These are phyloP conservation scores for Bos indicus DNA, from an alignment of 2,113 vertebrate genomes.

Conservation along the genomic window DNA sequence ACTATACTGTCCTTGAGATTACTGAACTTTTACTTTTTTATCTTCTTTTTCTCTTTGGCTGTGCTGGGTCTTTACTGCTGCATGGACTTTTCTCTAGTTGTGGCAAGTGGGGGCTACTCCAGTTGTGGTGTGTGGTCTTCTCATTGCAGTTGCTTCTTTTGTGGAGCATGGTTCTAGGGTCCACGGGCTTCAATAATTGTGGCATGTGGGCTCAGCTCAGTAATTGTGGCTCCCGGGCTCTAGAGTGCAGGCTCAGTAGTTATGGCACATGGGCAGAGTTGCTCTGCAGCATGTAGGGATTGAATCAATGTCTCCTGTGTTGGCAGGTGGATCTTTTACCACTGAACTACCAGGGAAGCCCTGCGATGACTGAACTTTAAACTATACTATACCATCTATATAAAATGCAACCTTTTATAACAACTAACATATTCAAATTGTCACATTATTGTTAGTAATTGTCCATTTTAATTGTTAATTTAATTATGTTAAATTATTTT, in stretches of 20 bases:
- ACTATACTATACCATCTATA: neutral
- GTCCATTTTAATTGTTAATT: neutral
- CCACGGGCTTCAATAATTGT: neutral
- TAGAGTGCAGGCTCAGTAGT: neutral
- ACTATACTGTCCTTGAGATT: neutral
- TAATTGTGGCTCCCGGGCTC: fast-evolving
- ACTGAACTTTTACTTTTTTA: neutral
- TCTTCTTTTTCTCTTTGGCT: neutral
- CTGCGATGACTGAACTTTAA: neutral
- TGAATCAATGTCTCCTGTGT: neutral
- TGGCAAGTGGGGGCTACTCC: neutral
- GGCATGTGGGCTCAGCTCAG: neutral
- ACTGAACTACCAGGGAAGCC: neutral
- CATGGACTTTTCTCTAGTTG: neutral
- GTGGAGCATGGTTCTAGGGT: neutral
- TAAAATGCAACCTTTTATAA: neutral
- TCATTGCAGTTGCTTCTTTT: neutral
- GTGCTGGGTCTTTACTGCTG: neutral
- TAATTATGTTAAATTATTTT: neutral
- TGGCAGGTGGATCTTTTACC: neutral
- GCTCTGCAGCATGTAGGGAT: neutral
- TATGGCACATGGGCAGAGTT: neutral
- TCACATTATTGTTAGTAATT: neutral
- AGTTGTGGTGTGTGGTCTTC: neutral
- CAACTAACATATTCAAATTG: neutral